A percentile compares a stretch with the other conserved stretches of the same genome.
phyloP scores from a whole-genome alignment of 2,888 invertebrate genomes.

The Leptopilina syphax region DNA sequence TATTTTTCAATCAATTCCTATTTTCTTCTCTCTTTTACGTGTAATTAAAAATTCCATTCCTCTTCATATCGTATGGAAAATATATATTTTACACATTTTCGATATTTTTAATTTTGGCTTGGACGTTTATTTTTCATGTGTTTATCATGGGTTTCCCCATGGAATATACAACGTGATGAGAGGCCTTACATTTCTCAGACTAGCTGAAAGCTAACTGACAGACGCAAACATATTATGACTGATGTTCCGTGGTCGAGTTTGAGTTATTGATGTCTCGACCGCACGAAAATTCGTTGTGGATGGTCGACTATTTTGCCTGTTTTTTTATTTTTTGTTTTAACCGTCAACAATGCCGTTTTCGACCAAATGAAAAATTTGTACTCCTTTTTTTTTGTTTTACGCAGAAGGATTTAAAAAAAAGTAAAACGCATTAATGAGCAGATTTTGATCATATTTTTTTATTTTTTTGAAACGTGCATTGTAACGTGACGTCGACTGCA shows the following conservation, averaged over 20 bases:
- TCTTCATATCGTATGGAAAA: background rate
- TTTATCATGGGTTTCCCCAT: constrained; percentile 10
- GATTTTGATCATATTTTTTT: background rate
- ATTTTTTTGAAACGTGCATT: background rate
- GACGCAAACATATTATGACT: constrained; percentile 62
- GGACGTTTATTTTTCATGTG: background rate
- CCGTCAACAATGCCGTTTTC: background rate
- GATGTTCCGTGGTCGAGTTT: constrained; percentile 55
- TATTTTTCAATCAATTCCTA: background rate
- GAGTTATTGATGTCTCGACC: constrained; percentile 42
- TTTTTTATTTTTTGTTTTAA: background rate
- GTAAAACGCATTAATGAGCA: background rate
- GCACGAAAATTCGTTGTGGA: constrained; percentile 10
- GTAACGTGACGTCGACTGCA: background rate
- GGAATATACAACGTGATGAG: constrained; percentile 8
- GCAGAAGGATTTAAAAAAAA: background rate
- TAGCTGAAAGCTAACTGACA: constrained; percentile 54
- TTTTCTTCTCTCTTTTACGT: background rate
- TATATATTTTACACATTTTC: background rate
- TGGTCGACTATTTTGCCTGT: background rate
- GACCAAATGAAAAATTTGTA: background rate
- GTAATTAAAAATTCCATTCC: background rate
- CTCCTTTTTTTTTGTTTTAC: too few species aligned
- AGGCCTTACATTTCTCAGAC: constrained; percentile 37
- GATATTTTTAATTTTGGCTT: background rate